Evolutionary conservation across 2,113 vertebrate species (phyloP).

Genomic region (Lampris incognitus): DNA sequence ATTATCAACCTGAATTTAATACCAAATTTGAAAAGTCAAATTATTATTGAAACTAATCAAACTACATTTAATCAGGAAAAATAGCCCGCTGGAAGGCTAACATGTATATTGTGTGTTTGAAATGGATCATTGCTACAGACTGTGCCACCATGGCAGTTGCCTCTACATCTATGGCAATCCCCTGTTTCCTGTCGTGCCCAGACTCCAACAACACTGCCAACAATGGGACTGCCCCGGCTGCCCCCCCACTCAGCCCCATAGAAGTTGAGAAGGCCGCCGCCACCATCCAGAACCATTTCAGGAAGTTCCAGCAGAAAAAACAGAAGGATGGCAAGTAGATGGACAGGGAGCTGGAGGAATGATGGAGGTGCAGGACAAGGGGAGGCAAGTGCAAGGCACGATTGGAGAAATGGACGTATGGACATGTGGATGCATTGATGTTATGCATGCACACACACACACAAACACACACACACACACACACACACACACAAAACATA

Average conservation of each 20-base stretch:
- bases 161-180: conserved; percentile 60
- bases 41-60: not conserved
- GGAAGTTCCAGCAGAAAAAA: conserved; percentile 88
- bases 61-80: conserved; percentile 28
- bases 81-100: conserved; percentile 24
- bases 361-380: not conserved
- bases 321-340: conserved; percentile 78
- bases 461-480: conserved; percentile 22
- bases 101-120: conserved; percentile 31
- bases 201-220: conserved; percentile 60
- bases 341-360: not conserved
- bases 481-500: conserved; percentile 17
- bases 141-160: conserved; percentile 60
- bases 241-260: conserved; percentile 61
- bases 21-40: not conserved
- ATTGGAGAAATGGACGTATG: conserved; percentile 11
- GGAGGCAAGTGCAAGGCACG: not conserved
- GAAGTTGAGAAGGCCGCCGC: conserved; percentile 80
- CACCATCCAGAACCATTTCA: conserved; percentile 88
- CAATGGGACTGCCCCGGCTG: conserved; percentile 56
- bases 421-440: not conserved
- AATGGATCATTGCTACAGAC: conserved; percentile 55
- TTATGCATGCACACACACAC: conserved; percentile 3
- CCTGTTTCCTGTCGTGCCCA: conserved; percentile 66
- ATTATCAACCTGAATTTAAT: not conserved